phyloP scores from a whole-genome alignment of 35 echinoderm and acorn worm species.

The Eucidaris tribuloides region DNA sequence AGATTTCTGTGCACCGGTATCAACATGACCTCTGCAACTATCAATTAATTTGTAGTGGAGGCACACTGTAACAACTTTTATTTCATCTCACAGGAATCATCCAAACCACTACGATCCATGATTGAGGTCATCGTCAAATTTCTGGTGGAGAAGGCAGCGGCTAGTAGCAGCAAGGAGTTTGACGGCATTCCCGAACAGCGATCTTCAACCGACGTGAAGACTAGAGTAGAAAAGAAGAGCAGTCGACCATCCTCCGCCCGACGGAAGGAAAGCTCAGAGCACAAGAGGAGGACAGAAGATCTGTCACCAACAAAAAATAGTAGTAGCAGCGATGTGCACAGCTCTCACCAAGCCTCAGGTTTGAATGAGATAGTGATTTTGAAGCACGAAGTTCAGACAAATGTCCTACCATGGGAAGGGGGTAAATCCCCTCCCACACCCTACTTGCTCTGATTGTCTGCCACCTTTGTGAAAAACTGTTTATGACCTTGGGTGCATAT shows the following conservation, averaged over 20 bases:
- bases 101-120: conserved; percentile 75
- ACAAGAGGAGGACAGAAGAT: not conserved
- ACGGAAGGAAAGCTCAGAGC: not conserved
- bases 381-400: too few species aligned
- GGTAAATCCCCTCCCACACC: too few species aligned
- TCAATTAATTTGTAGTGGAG: too few species aligned
- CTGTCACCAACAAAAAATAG: not conserved
- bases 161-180: not conserved
- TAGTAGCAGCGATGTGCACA: not conserved
- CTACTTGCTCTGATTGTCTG: too few species aligned
- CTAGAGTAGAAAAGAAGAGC: not conserved
- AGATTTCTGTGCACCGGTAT: too few species aligned
- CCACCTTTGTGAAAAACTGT: too few species aligned
- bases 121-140: conserved; percentile 83
- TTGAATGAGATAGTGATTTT: too few species aligned
- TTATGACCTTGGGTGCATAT: too few species aligned
- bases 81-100: conserved; percentile 48
- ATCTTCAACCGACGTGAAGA: not conserved
- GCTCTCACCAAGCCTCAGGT: too few species aligned
- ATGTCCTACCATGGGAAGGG: too few species aligned
- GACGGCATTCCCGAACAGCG: not conserved
- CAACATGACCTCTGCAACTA: too few species aligned
- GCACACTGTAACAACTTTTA: not conserved
- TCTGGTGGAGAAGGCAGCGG: conserved; percentile 38
- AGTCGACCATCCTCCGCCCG: not conserved